Evolutionary conservation across 2,113 vertebrate genomes (phyloP), one percentile per base, ranked within the genome.

Genomic region (Alouatta palliata): DNA sequence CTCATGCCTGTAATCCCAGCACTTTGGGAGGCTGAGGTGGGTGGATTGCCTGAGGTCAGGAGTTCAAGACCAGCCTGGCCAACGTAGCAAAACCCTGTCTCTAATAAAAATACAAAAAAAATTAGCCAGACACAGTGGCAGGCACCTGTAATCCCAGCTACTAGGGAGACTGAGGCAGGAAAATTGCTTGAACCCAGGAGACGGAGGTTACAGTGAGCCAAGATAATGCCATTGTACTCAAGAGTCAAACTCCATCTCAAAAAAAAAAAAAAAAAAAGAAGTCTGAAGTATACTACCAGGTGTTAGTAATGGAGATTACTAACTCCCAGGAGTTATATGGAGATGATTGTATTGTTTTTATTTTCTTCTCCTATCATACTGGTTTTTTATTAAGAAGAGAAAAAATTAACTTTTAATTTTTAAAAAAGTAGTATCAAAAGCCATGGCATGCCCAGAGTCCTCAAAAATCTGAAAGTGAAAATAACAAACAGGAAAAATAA

Each of bases 301-400:
- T 58, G 17, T 85, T 77, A 90, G 56, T 16, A 88, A 70, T 3
- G 52, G 16, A 52, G 52, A 52, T 52, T 52, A 52, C 16, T 52
- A 52, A 52, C 52, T 52, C 52, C 52, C 52, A 52, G 52, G 52
- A 61, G 37, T 58, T 84, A 93, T 6, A 21, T 88, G 49, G 35
- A 87, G 2, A 43, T 71, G 8, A 94, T 3, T 17, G 49, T 3
- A 79, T 64, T 73, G 3, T 40, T 70, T 80, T 89, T 27, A 30
- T 93, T 91, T 87, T 93, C 25, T 43, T 94, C 35, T 54, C 76
- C 90, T 88, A 68, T 23, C 12, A 40, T 61, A 90, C 4, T 89
- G 37, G 75, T 76, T 94, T 95, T 90, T 35, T 80, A 86, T 56
- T 68, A 90, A 83, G 23, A 91, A 79, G 52, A 83, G 11, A 54